These are phyloP conservation scores for Acropora tenuis DNA, from an alignment of 64 coral and sea anemone species.

Conservation along the genomic window DNA sequence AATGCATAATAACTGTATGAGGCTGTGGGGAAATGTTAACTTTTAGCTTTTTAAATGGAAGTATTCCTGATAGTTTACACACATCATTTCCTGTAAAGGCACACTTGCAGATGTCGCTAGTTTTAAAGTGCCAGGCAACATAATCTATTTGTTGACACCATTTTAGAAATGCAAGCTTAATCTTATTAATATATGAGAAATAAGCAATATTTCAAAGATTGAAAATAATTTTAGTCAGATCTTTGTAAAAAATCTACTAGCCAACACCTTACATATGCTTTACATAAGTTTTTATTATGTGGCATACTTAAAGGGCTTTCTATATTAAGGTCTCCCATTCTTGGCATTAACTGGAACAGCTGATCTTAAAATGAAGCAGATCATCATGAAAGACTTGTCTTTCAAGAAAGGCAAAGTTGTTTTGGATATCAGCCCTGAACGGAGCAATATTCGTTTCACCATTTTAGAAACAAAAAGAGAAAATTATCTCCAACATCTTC, in stretches of 20 bases:
- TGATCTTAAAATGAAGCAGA: conserved; percentile 36
- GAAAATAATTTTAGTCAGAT: neutral
- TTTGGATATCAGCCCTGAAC: conserved; percentile 47
- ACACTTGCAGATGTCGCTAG: conserved; percentile 12
- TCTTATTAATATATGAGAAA: conserved; percentile 10
- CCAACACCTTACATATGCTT: conserved; percentile 15
- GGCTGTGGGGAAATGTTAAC: conserved; percentile 19
- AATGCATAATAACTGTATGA: conserved; percentile 1
- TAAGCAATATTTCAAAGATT: conserved; percentile 30
- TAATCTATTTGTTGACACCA: conserved; percentile 9
- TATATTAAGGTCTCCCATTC: conserved; percentile 45
- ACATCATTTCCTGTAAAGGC: conserved; percentile 11
- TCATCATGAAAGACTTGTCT: conserved; percentile 9
- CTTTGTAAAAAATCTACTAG: conserved; percentile 13
- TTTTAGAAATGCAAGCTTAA: conserved; percentile 21
- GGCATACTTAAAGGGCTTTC: conserved; percentile 10
- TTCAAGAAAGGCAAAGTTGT: conserved; percentile 49
- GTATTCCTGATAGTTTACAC: conserved; percentile 16
- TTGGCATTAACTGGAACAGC: conserved; percentile 69
- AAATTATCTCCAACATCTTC: conserved; percentile 27
- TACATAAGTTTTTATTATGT: conserved; percentile 6
- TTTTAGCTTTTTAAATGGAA: conserved; percentile 41
- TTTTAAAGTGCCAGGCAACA: conserved; percentile 8
- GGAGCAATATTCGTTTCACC: conserved; percentile 32
- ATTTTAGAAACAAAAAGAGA: conserved; percentile 47